Base-by-base conservation (phyloP, 1,140 invertebrate genomes). In the Pseudomyrmex concolor region DNA sequence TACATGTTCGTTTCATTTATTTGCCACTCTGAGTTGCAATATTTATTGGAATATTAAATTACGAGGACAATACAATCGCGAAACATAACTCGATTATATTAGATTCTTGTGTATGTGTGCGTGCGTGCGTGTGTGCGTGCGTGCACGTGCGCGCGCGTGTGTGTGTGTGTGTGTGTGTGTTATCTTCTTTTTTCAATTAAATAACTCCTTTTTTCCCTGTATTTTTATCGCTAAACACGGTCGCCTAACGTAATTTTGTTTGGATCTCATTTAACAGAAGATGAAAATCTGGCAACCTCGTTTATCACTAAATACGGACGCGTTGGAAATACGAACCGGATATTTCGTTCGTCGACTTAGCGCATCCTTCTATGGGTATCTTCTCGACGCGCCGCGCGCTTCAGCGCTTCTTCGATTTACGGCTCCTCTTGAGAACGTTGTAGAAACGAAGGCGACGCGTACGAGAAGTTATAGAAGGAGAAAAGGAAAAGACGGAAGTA, bases 401-500 rank as follows among this genome's bases (percentile, higher is more conserved):
- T 85, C 76, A 82, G 83, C 54, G 25, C 73, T 82, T 77, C 60
- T 12, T 2, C 25, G 64, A 64, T 66, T 66, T 81, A 63, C 34
- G 50, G 57, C 74, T 57, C 22, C 68, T 45, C 60, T 34, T 57
- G 64, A 78, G 64, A 78, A 78, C 51, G 76, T 78, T 78, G 76
- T 78, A 78, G 76, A 78, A 78, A 78, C 59, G 78, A 73, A 74
- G 48, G 66, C 76, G 76, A 80, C 66, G 63, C 51, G 54, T 67
- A 67, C 50, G 76, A 71, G 54, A 59, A 82, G 70, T 73, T 74
- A 45, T 63, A 72, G 78, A 73, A 63, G 48, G 48, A 74, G 68
- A 82, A 73, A 82, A 74, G 78, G 70, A 59, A 74, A 82, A 74
- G 78, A 82, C 70, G 78, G 70, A 82, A 74, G 70, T 74, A 72